phyloP scores from a whole-genome alignment of 2,888 invertebrate species.

The Harpalus rubripes region DNA sequence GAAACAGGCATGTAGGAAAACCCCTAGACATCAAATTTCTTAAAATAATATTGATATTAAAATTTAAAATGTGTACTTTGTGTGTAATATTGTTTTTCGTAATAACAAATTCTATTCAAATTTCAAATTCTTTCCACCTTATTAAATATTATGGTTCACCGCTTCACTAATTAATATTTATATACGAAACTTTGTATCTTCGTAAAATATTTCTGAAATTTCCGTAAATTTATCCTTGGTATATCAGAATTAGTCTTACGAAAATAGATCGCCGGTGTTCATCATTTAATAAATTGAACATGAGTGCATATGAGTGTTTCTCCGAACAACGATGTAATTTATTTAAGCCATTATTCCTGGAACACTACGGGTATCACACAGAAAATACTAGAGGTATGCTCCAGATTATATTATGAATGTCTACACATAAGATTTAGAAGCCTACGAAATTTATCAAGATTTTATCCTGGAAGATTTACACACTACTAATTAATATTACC shows the following conservation, averaged over 20 bases:
- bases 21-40: no score
- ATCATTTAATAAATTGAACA: slow-evolving; percentile 36
- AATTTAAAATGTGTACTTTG: no score
- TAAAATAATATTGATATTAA: no score
- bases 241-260: slow-evolving; percentile 24
- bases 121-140: no score
- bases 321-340: slow-evolving; percentile 40
- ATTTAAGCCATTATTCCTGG: slow-evolving; percentile 42
- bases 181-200: not conserved
- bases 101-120: no score
- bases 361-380: slow-evolving; percentile 17
- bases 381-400: slow-evolving; percentile 6
- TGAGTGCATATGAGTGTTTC: slow-evolving; percentile 30
- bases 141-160: no score
- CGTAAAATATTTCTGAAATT: not conserved
- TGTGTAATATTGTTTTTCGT: no score
- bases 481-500: slow-evolving; percentile 29
- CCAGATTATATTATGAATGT: slow-evolving; percentile 40
- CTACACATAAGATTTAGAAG: slow-evolving; percentile 36
- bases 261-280: slow-evolving; percentile 12
- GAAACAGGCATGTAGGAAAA: no score
- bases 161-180: no score
- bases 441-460: slow-evolving; percentile 13
- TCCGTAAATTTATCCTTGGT: not conserved
- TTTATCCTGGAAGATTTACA: slow-evolving; percentile 8